These are phyloP conservation scores for Fregetta grallaria DNA, from an alignment of 2,113 vertebrate genomes.

Conservation along the genomic window DNA sequence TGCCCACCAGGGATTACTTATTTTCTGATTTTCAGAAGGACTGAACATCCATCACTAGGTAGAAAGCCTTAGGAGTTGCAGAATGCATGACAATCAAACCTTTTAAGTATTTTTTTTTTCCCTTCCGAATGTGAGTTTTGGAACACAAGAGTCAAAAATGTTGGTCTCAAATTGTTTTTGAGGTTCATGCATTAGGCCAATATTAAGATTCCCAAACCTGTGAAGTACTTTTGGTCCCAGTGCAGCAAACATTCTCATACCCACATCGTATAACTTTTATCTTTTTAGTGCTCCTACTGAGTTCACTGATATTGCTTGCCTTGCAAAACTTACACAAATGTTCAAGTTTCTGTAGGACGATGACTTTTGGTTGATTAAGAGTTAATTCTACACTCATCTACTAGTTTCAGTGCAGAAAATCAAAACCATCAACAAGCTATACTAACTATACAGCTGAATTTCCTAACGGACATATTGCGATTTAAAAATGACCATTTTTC, in stretches of 20 bases:
- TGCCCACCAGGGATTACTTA: neutral
- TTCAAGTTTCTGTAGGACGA: neutral
- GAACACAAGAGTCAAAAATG: neutral
- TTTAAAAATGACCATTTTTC: neutral
- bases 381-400: neutral
- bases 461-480: fast-evolving
- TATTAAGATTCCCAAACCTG: neutral
- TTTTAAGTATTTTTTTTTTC: neutral
- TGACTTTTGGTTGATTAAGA: neutral
- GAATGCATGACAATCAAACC: neutral
- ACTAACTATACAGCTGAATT: neutral
- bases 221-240: neutral
- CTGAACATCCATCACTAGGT: neutral
- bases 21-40: neutral
- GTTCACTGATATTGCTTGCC: neutral
- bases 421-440: neutral
- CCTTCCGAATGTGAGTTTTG: neutral
- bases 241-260: neutral
- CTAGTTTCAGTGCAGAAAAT: neutral
- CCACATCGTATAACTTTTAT: neutral
- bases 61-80: neutral
- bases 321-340: neutral
- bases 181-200: neutral
- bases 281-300: neutral
- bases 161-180: neutral